Conservation (phyloP, 1,140 invertebrate genomes). For the Drosophila nigrodunni region DNA sequence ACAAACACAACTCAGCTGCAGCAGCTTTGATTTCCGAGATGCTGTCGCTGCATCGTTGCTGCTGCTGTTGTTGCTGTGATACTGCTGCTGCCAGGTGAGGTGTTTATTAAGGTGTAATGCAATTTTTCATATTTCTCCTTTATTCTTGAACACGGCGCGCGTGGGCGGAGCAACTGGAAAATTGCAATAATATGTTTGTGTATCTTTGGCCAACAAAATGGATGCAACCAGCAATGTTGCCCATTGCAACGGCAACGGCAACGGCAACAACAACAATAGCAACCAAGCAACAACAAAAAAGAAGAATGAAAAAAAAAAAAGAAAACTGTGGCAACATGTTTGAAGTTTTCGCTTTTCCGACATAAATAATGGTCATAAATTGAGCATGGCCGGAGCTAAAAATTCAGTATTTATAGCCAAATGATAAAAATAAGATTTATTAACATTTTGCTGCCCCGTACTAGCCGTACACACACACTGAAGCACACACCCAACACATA, state of each 20-base stretch:
- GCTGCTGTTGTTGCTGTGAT: conserved; percentile 15
- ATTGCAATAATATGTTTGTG: conserved; percentile 81
- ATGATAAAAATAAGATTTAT: conserved; percentile 85
- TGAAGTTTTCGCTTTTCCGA: conserved; percentile 83
- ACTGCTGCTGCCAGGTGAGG: conserved; percentile 65
- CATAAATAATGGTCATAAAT: conserved; percentile 85
- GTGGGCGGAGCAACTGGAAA: conserved; percentile 82
- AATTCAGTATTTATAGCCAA: conserved; percentile 85
- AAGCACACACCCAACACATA: conserved; percentile 17
- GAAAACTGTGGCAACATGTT: conserved; percentile 82
- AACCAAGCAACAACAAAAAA: conserved; percentile 6
- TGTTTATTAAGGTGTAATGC: conserved; percentile 83
- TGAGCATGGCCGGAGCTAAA: conserved; percentile 84
- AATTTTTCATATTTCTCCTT: conserved; percentile 80
- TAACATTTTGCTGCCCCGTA: conserved; percentile 81
- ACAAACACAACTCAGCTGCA: conserved; percentile 53
- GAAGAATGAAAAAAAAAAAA: conserved; percentile 12
- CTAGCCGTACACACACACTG: conserved; percentile 24
- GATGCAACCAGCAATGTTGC: conserved; percentile 57
- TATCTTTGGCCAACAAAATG: conserved; percentile 76
- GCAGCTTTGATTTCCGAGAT: conserved; percentile 51
- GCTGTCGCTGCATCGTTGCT: conserved; percentile 27
- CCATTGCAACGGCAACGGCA: not conserved
- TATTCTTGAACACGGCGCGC: conserved; percentile 49
- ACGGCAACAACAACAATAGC: conserved; percentile 19